Percentiles rank a stretch among this genome's conserved stretches.
Conservation (phyloP, 2,888 invertebrate genomes). For the Parelbella ahira region DNA sequence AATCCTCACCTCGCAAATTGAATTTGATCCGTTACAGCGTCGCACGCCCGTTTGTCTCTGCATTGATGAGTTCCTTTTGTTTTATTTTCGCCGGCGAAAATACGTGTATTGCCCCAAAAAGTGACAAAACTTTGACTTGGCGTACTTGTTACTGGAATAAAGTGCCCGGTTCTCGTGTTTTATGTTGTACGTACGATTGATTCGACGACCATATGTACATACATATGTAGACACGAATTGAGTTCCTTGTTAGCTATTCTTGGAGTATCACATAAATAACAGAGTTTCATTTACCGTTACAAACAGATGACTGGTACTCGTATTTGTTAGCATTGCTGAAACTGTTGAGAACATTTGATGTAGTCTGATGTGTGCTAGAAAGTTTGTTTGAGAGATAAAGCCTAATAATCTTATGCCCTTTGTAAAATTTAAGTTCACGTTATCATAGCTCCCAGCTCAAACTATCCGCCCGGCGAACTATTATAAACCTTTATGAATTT, state of each 20-base stretch:
- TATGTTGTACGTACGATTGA: conserved; percentile 10
- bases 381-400: too few species aligned
- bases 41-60: conserved; percentile 62
- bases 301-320: too few species aligned
- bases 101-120: conserved; percentile 19
- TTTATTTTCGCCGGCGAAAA: conserved; percentile 37
- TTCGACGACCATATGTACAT: background rate
- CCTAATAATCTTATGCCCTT: too few species aligned
- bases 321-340: too few species aligned
- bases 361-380: too few species aligned
- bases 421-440: conserved; percentile 4
- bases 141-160: background rate
- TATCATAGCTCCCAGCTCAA: conserved; percentile 14
- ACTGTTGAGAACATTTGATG: too few species aligned
- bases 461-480: conserved; percentile 11
- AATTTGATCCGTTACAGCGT: conserved; percentile 73
- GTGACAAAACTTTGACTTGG: conserved; percentile 16
- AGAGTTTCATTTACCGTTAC: too few species aligned
- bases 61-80: conserved; percentile 55
- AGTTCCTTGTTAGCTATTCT: too few species aligned
- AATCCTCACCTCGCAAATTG: conserved; percentile 73
- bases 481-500: conserved; percentile 33
- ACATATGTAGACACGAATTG: too few species aligned
- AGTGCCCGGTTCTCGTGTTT: background rate
- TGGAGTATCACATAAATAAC: too few species aligned